These are phyloP conservation scores for Drosophila parabipectinata DNA, from an alignment of 1,140 invertebrate genomes.

Conservation along the genomic window DNA sequence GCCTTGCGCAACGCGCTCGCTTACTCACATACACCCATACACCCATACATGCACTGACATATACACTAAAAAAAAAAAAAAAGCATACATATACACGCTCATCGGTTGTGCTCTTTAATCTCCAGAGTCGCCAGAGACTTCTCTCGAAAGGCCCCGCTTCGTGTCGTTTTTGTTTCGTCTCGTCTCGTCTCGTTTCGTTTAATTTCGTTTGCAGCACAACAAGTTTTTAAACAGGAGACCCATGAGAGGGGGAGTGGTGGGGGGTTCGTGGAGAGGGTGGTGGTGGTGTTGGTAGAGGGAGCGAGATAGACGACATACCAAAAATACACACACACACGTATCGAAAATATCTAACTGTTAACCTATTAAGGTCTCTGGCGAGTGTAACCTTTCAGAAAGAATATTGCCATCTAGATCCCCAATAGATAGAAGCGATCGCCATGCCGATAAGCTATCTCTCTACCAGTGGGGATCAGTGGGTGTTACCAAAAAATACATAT, in stretches of 20 bases:
- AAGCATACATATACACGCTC: conserved; percentile 2
- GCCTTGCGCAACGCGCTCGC: conserved; percentile 78
- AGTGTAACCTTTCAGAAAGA: conserved; percentile 10
- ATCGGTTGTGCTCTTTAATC: conserved; percentile 60
- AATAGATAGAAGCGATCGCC: conserved; percentile 16
- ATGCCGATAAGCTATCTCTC: neutral
- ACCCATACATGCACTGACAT: neutral
- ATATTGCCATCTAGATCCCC: conserved; percentile 11
- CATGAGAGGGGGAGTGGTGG: conserved; percentile 16
- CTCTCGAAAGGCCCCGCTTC: conserved; percentile 73
- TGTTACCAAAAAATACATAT: neutral
- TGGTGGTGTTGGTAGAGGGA: neutral
- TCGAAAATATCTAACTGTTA: conserved; percentile 51
- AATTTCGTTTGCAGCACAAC: conserved; percentile 67
- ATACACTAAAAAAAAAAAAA: neutral
- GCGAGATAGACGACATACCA: conserved; percentile 15
- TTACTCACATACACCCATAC: conserved; percentile 47
- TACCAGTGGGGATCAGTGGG: neutral
- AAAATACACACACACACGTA: conserved; percentile 39
- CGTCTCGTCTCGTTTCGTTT: conserved; percentile 32
- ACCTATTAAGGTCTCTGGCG: conserved; percentile 44
- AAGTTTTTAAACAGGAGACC: conserved; percentile 67
- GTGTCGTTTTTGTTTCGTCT: conserved; percentile 37
- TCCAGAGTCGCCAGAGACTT: conserved; percentile 62
- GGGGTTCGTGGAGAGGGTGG: conserved; percentile 9